Base-by-base conservation (phyloP, 2,113 vertebrate genomes). In the Pollachius pollachius region DNA sequence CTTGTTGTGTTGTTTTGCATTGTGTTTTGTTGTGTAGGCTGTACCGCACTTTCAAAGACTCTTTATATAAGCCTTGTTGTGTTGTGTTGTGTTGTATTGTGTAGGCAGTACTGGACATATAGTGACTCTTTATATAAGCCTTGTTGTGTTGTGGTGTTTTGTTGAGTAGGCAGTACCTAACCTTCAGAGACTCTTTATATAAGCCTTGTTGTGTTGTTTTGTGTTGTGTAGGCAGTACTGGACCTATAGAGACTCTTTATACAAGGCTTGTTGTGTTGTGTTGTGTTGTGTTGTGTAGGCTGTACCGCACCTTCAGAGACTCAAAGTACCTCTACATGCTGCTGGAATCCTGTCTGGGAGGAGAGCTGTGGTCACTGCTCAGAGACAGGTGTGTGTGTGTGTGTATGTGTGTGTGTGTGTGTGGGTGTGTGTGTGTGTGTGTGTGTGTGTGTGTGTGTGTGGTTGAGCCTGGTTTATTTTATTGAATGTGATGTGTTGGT, bases 301-400 rank as follows among this genome's bases (percentile, higher is more conserved):
- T 93, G 66, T 91, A 90, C 62, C 75, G 83, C 13, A 93, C 92
- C 0, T 93, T 93, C 78, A 81, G 83, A 70, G 88, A 92, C 69
- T 15, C 84, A 3, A 92, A 92, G 27, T 92, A 83, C n/a, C 87
- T 93, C 0, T 93, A 91, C 82, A 93, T 93, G 90, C 80, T 93
- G 69, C 72, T 91, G 75, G 92, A 93, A 74, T 88, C 70, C 3
- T 92, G 91, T 37, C 83, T 92, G 0, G 92, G 92, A 21, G 92
- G 91, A 23, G 92, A 93, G 18, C 78, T 93, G 68, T 93, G 91
- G 91, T 89, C 91, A 9, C 64, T 88, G 6, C 86, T 93, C 27
- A 81, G 88, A 74, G 89, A 92, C 88, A 88, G 90, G 92, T 63
- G 62, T 34, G 23, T 34, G 54, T 13, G 15, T 21, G 34, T 56